phyloP scores from a whole-genome alignment of 2,113 vertebrate genomes.

The Alligator sinensis region DNA sequence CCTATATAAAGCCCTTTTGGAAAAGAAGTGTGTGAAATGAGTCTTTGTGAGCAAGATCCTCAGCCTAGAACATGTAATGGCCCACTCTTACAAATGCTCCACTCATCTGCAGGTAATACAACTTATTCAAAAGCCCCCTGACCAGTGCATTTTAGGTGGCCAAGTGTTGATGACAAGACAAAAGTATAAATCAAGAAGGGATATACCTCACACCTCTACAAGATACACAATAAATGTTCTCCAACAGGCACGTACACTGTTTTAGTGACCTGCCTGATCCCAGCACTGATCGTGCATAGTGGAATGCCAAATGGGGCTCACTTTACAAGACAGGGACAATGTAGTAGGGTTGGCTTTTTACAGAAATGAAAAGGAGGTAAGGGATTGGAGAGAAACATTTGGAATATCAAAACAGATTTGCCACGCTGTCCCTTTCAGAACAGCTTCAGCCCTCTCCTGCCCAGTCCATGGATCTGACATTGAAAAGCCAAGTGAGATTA shows the following conservation, averaged over 20 bases:
- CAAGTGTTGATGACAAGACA: not conserved
- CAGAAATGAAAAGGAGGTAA: not conserved
- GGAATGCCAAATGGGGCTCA: accelerated
- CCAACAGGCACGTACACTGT: not conserved
- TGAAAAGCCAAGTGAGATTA: not conserved
- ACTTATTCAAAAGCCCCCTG: not conserved
- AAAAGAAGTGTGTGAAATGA: not conserved
- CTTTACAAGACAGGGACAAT: not conserved
- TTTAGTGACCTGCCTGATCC: not conserved
- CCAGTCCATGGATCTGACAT: not conserved
- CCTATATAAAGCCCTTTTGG: not conserved
- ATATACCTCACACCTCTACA: not conserved
- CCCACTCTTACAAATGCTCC: not conserved
- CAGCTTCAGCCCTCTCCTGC: not conserved
- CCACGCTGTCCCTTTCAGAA: not conserved
- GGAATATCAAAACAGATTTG: not conserved
- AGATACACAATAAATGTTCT: not conserved
- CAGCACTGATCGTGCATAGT: not conserved
- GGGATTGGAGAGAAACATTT: not conserved
- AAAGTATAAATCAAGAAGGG: not conserved
- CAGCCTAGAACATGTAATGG: not conserved
- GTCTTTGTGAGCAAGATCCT: not conserved
- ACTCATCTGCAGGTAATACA: not conserved
- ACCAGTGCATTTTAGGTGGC: not conserved
- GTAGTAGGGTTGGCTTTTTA: not conserved